phyloP scores from a whole-genome alignment of 1,140 invertebrate species.

The Penaeus vannamei region DNA sequence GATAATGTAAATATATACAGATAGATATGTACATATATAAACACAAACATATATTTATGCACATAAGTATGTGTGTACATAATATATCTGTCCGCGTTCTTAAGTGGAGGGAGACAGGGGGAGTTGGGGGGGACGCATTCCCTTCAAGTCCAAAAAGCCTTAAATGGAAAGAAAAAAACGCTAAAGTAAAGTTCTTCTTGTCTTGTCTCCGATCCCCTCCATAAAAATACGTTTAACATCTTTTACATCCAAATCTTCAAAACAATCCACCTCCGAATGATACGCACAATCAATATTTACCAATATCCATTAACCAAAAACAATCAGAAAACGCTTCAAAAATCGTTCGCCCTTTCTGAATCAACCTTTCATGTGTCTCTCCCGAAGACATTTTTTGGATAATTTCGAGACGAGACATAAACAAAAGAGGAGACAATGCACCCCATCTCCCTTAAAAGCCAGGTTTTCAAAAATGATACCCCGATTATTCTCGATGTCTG shows the following conservation, averaged over 20 bases:
- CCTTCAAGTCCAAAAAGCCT: background rate
- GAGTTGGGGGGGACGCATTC: too few species aligned
- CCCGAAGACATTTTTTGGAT: slow-evolving; percentile 45
- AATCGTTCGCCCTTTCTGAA: slow-evolving; percentile 16
- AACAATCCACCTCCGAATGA: too few species aligned
- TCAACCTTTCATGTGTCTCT: slow-evolving; percentile 8
- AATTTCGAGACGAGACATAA: slow-evolving; percentile 54
- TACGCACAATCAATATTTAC: background rate
- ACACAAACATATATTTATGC: too few species aligned
- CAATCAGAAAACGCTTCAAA: slow-evolving; percentile 9
- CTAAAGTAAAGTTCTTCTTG: too few species aligned
- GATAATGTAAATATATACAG: too few species aligned
- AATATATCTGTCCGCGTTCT: too few species aligned
- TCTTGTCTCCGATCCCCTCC: too few species aligned
- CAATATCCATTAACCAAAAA: slow-evolving; percentile 29
- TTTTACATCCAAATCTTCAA: too few species aligned
- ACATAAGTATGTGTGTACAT: too few species aligned
- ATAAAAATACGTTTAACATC: background rate
- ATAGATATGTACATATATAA: too few species aligned
- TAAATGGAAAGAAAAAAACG: background rate
- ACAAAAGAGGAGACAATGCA: slow-evolving; percentile 59
- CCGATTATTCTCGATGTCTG: slow-evolving; percentile 58
- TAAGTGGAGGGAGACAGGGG: too few species aligned
- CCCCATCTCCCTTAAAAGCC: slow-evolving; percentile 59
- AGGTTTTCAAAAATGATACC: slow-evolving; percentile 59